These are phyloP conservation scores for Meloidogyne exigua DNA, from an alignment of 1,140 invertebrate species.

Conservation along the genomic window DNA sequence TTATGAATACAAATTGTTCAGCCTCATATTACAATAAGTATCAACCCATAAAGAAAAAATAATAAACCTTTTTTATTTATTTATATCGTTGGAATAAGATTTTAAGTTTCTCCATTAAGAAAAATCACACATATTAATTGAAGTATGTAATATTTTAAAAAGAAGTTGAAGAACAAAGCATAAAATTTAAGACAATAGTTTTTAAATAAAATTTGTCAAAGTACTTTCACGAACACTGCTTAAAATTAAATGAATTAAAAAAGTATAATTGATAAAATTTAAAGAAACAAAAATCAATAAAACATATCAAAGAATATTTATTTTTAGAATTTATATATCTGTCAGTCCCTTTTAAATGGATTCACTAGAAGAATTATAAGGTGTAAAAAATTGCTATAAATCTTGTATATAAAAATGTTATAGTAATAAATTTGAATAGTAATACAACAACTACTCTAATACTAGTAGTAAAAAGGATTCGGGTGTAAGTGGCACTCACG, in stretches of 20 bases:
- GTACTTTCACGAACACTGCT: not conserved
- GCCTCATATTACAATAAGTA: no score
- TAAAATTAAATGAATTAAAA: not conserved
- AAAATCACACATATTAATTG: not conserved
- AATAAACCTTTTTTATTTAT: no score
- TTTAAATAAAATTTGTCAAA: not conserved
- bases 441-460: not conserved
- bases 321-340: not conserved
- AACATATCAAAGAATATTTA: not conserved
- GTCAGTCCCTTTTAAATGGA: not conserved
- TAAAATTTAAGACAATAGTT: not conserved
- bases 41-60: no score
- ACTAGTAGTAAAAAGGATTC: not conserved
- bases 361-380: not conserved
- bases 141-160: not conserved
- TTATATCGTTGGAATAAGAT: not conserved
- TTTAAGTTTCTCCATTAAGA: not conserved
- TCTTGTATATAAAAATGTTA: not conserved
- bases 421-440: slow-evolving; percentile 2
- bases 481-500: slow-evolving; percentile 1
- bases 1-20: no score
- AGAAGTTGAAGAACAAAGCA: not conserved
- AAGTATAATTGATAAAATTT: slow-evolving; percentile 2
- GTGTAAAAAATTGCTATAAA: slow-evolving; percentile 4
- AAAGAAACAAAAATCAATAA: not conserved